phyloP scores from a whole-genome alignment of 2,888 invertebrate genomes.

The Amphipyra berbera region DNA sequence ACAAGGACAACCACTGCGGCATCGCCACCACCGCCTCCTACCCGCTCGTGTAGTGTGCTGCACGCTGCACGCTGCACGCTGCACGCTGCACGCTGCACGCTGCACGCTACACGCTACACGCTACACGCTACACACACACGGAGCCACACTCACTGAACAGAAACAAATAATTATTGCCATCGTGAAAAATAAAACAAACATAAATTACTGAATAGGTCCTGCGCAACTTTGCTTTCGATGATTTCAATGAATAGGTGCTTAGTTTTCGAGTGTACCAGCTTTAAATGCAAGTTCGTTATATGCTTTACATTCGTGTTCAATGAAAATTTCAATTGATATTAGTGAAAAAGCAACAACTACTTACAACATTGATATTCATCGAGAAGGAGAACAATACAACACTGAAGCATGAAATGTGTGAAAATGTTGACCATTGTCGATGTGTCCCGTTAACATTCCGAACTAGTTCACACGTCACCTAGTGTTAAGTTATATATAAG shows the following conservation, averaged over 20 bases:
- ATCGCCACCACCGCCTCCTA: slow-evolving; percentile 95
- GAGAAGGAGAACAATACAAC: slow-evolving; percentile 5
- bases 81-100: too few species aligned
- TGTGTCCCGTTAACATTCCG: slow-evolving; percentile 5
- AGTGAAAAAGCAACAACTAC: too few species aligned
- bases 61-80: too few species aligned
- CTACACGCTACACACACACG: too few species aligned
- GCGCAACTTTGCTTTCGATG: too few species aligned
- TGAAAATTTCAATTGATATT: too few species aligned
- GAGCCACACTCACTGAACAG: too few species aligned
- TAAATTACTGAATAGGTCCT: too few species aligned
- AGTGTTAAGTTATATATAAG: slow-evolving; percentile 35
- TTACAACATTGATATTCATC: too few species aligned
- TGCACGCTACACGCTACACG: too few species aligned
- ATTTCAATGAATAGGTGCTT: background rate
- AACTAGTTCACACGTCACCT: slow-evolving; percentile 21
- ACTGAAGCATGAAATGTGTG: slow-evolving; percentile 8
- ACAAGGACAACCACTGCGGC: slow-evolving; percentile 96
- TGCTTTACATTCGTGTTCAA: background rate
- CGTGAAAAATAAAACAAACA: too few species aligned
- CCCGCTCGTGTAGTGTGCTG: slow-evolving; percentile 92
- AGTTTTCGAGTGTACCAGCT: slow-evolving; percentile 1
- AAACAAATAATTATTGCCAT: too few species aligned
- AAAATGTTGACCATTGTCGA: slow-evolving; percentile 1
- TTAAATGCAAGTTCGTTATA: slow-evolving; percentile 1